Percentiles rank a stretch among this genome's conserved stretches.
Evolutionary conservation across 2,113 vertebrate genomes (phyloP).

Genomic region (Abramis brama): DNA sequence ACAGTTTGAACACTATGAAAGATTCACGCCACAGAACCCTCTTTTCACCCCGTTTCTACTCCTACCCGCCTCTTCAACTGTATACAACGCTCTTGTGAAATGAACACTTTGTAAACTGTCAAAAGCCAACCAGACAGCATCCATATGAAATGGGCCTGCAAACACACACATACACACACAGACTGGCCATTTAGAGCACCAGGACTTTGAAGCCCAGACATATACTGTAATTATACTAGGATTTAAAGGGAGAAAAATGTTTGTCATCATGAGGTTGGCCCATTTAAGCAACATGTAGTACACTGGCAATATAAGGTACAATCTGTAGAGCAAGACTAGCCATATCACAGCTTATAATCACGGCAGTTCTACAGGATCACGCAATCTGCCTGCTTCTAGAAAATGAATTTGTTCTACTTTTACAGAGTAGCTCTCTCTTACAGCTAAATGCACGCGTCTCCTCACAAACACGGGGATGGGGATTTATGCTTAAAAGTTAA

Average conservation of each 20-base stretch:
- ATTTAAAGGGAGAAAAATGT: not conserved
- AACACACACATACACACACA: not conserved
- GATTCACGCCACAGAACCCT: conserved; percentile 9
- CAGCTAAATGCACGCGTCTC: not conserved
- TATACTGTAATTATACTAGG: not conserved
- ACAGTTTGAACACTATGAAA: conserved; percentile 21
- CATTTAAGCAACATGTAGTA: not conserved
- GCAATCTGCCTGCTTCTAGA: no score
- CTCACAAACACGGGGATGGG: no score
- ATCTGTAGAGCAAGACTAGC: not conserved
- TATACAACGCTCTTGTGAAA: conserved; percentile 13
- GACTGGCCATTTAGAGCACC: not conserved
- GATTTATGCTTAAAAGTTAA: no score
- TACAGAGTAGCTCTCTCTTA: not conserved
- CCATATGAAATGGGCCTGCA: not conserved
- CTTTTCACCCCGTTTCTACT: not conserved
- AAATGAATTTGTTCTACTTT: not conserved
- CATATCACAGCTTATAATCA: conserved; percentile 1
- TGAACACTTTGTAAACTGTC: not conserved
- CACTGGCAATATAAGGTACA: not conserved
- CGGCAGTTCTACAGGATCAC: not conserved
- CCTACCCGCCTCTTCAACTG: not conserved
- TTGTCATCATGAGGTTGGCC: not conserved
- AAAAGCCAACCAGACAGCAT: not conserved
- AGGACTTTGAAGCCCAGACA: not conserved